These are phyloP conservation scores for Varecia variegata DNA, from an alignment of 2,797 vertebrate genomes.

Conservation along the genomic window DNA sequence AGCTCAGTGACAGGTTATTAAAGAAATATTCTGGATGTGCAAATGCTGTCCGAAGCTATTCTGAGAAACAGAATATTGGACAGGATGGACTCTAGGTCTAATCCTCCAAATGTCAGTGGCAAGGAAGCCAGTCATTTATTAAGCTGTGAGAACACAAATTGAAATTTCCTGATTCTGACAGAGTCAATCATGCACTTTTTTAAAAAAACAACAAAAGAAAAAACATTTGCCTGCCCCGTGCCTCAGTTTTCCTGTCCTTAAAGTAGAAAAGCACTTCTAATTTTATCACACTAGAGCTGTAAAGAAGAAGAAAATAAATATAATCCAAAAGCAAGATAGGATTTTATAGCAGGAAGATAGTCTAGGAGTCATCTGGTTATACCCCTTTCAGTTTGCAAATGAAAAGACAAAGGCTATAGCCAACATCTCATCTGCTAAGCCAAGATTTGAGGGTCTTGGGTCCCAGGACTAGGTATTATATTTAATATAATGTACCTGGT, in stretches of 20 bases:
- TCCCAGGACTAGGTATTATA: not conserved
- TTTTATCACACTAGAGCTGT: not conserved
- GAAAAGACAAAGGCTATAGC: not conserved
- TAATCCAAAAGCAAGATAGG: not conserved
- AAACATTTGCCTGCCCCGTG: not conserved
- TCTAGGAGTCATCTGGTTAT: not conserved
- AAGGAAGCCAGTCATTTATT: not conserved
- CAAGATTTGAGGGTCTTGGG: not conserved
- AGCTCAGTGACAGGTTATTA: slow-evolving; percentile 47
- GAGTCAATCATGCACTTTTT: not conserved
- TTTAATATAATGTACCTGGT: not conserved
- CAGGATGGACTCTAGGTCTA: not conserved
- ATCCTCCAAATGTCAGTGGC: not conserved
- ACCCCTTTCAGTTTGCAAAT: not conserved
- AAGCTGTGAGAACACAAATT: not conserved
- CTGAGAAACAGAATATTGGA: not conserved
- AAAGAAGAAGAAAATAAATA: not conserved
- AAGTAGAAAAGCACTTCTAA: not conserved
- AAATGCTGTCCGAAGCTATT: slow-evolving; percentile 19
- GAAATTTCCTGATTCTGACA: not conserved
- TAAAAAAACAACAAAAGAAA: not conserved
- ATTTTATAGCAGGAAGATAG: not conserved
- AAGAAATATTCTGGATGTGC: not conserved
- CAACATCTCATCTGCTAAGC: not conserved
- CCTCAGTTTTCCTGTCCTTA: not conserved